Percentiles rank a stretch among this genome's conserved stretches.
phyloP scores from a whole-genome alignment of 1,140 invertebrate genomes.

The Plodia interpunctella region DNA sequence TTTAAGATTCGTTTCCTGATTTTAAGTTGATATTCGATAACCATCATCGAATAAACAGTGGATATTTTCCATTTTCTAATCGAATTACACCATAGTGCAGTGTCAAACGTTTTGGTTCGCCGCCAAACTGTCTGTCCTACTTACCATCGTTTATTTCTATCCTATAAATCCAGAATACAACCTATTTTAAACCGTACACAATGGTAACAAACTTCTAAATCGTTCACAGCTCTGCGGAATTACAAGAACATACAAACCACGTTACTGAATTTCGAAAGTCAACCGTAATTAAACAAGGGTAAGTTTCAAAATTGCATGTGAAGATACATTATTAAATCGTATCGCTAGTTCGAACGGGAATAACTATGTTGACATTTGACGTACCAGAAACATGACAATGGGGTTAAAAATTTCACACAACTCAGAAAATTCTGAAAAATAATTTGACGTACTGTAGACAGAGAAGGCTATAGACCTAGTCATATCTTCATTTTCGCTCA shows the following conservation, averaged over 20 bases:
- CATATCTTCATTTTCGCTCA: too few species aligned
- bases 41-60: too few species aligned
- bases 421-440: too few species aligned
- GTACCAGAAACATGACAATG: not conserved
- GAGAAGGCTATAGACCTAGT: too few species aligned
- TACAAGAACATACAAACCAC: too few species aligned
- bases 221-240: not conserved
- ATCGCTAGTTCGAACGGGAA: not conserved
- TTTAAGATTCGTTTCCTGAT: too few species aligned
- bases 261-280: too few species aligned
- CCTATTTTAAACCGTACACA: not conserved
- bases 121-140: conserved; percentile 39
- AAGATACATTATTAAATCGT: too few species aligned
- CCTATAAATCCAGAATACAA: conserved; percentile 6
- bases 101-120: conserved; percentile 24
- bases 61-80: not conserved
- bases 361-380: conserved; percentile 1
- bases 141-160: conserved; percentile 27
- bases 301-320: too few species aligned
- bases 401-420: not conserved
- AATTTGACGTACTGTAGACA: too few species aligned
- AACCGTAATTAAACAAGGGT: too few species aligned
- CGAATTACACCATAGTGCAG: not conserved
- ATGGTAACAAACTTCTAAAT: not conserved
- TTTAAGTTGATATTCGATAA: too few species aligned